These are phyloP conservation scores for Solenodon paradoxus DNA, from an alignment of 2,113 vertebrate genomes.

Conservation along the genomic window DNA sequence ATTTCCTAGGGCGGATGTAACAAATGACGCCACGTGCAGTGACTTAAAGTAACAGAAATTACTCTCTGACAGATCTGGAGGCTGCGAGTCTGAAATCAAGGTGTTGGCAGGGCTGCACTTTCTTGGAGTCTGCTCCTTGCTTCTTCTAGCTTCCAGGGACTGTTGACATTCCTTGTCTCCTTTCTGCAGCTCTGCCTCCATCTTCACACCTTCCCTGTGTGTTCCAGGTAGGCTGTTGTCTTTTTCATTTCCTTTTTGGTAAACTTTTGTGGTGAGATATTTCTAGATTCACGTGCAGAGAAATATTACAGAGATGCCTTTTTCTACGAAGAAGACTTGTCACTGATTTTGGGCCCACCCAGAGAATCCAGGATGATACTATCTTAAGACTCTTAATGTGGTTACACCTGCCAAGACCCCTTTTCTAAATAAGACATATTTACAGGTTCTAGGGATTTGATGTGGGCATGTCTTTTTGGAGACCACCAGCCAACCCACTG, in stretches of 20 bases:
- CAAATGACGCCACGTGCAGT: neutral
- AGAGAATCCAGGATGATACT: neutral
- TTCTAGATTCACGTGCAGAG: too few relatives aligned
- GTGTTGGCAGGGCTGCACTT: neutral
- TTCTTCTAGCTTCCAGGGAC: neutral
- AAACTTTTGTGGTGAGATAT: neutral
- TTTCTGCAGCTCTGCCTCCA: neutral
- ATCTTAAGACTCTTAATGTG: neutral
- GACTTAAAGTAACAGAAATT: neutral
- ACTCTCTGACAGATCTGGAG: neutral
- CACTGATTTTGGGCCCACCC: neutral
- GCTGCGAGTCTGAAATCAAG: neutral
- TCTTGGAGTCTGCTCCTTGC: neutral
- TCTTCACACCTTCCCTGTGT: neutral
- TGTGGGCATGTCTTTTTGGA: neutral
- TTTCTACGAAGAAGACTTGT: neutral
- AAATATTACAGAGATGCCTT: too few relatives aligned
- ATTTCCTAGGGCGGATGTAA: neutral
- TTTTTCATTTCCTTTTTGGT: neutral
- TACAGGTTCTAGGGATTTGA: neutral
- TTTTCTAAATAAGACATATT: neutral
- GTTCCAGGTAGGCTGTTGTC: neutral
- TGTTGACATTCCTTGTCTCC: neutral
- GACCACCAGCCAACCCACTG: neutral
- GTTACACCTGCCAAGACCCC: neutral